Conservation (phyloP, 2,888 invertebrate genomes). For the Parascotia fuliginaria region DNA sequence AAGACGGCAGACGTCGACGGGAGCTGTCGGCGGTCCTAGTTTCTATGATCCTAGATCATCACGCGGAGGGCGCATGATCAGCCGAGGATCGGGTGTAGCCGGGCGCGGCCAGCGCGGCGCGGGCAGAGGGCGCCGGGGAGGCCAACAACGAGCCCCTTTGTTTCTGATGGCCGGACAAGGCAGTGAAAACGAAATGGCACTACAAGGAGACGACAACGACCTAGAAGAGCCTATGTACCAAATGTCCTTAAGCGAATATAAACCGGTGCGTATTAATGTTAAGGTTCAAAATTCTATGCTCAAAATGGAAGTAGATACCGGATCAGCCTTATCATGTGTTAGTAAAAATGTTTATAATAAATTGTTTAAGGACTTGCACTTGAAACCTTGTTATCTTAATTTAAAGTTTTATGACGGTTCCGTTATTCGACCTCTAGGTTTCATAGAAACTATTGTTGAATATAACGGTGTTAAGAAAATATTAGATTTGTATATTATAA, state of each 20-base stretch:
- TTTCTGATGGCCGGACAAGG: too few species aligned
- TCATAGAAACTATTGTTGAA: neutral
- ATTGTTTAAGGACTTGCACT: neutral
- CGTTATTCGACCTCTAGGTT: neutral
- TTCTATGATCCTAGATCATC: too few species aligned
- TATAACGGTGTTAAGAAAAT: neutral
- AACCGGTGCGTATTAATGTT: neutral
- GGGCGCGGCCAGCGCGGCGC: too few species aligned
- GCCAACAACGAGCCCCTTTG: too few species aligned
- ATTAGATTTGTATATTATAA: neutral
- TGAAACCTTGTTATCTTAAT: neutral
- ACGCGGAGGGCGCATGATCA: too few species aligned
- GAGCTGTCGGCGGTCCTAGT: too few species aligned
- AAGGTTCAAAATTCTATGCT: neutral
- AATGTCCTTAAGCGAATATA: neutral
- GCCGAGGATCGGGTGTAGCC: too few species aligned
- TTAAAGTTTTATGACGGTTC: neutral
- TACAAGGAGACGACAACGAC: too few species aligned
- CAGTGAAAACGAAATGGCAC: too few species aligned
- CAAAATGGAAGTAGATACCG: slow-evolving; percentile 1
- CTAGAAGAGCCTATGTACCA: neutral
- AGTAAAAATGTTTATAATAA: neutral
- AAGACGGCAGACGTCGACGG: too few species aligned
- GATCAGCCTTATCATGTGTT: neutral
- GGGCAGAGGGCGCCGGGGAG: too few species aligned